Percentiles rank a stretch among this genome's conserved stretches.
Evolutionary conservation across 2,888 invertebrate species (phyloP).

Genomic region (Acleris emargana): DNA sequence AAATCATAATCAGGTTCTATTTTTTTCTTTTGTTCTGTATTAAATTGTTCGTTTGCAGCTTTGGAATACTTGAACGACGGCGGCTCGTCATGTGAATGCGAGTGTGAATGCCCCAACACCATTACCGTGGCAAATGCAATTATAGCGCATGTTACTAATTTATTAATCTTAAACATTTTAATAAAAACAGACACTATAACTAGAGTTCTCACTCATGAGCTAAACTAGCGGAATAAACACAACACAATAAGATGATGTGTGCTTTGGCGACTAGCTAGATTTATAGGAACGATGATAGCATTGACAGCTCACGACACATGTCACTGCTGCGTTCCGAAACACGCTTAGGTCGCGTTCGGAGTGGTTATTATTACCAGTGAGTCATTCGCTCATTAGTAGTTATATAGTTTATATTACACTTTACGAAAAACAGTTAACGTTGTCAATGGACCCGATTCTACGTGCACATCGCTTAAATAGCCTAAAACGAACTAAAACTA

Average conservation of each 20-base stretch:
- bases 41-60: slow-evolving; percentile 80
- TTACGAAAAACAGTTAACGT: too few species aligned
- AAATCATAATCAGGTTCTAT: slow-evolving; percentile 71
- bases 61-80: slow-evolving; percentile 93
- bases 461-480: too few species aligned
- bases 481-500: too few species aligned
- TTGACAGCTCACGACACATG: background rate
- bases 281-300: slow-evolving; percentile 6
- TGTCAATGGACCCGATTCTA: too few species aligned
- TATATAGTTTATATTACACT: too few species aligned
- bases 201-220: slow-evolving; percentile 18
- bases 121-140: slow-evolving; percentile 48
- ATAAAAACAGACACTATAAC: slow-evolving; percentile 22
- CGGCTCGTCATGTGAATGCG: slow-evolving; percentile 82
- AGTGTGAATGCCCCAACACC: slow-evolving; percentile 65
- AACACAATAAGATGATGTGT: slow-evolving; percentile 27
- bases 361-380: too few species aligned
- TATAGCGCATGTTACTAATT: slow-evolving; percentile 47
- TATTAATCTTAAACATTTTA: slow-evolving; percentile 48
- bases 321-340: too few species aligned
- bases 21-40: slow-evolving; percentile 73
- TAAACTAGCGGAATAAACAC: slow-evolving; percentile 20
- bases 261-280: slow-evolving; percentile 28
- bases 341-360: too few species aligned
- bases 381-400: too few species aligned